phyloP scores from a whole-genome alignment of 2,888 invertebrate genomes.

The Macrosoma leucophasiata region DNA sequence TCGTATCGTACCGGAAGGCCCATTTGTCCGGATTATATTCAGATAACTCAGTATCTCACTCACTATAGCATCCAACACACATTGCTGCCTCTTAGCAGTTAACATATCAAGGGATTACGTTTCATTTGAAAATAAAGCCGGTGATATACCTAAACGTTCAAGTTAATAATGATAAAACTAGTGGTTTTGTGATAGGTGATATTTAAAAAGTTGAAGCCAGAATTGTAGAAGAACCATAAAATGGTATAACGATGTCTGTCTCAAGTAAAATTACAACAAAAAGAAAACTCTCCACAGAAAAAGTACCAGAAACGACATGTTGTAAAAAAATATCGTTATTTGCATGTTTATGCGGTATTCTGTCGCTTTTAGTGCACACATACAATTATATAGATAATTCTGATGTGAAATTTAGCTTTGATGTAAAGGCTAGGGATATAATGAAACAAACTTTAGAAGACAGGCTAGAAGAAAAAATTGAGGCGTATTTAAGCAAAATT shows the following conservation, averaged over 20 bases:
- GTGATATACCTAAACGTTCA: constrained; percentile 3
- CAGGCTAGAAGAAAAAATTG: constrained; percentile 47
- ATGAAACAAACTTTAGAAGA: constrained; percentile 43
- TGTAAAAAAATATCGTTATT: constrained; percentile 51
- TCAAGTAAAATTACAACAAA: constrained; percentile 20
- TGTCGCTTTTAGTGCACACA: constrained; percentile 54
- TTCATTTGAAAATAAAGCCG: constrained; percentile 15
- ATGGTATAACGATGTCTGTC: constrained; percentile 11
- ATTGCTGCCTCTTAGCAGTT: no score
- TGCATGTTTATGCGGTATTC: constrained; percentile 51
- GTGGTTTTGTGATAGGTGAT: not conserved
- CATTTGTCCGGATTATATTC: constrained; percentile 55
- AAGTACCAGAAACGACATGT: constrained; percentile 31
- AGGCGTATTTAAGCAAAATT: constrained; percentile 42
- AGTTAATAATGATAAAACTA: constrained; percentile 1
- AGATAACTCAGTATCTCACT: constrained; percentile 40
- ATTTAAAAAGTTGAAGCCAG: not conserved
- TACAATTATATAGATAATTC: constrained; percentile 43
- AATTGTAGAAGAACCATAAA: not conserved
- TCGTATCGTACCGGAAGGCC: constrained; percentile 57
- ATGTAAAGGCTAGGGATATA: constrained; percentile 34
- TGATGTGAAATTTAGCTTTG: constrained; percentile 28
- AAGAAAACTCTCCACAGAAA: constrained; percentile 28
- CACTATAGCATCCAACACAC: constrained; percentile 12
- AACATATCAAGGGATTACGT: no score